Evolutionary conservation across 2,113 vertebrate species (phyloP).

Genomic region (Pelmatolapia mariae): DNA sequence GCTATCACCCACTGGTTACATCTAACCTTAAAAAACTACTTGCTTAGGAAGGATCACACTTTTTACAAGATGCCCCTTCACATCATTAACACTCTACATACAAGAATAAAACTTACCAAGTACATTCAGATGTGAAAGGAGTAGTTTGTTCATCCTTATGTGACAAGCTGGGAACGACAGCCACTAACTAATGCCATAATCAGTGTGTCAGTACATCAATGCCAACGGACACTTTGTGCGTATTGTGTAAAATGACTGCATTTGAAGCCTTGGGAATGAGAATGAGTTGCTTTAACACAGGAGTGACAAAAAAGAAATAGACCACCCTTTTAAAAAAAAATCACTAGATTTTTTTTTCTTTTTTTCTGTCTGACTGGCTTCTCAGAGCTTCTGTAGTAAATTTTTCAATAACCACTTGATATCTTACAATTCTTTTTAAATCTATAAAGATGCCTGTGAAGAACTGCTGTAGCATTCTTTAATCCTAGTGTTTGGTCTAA

Average conservation of each 20-base stretch:
- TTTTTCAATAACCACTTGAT: neutral
- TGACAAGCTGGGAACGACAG: neutral
- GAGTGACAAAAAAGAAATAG: neutral
- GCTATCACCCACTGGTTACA: neutral
- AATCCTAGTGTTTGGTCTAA: neutral
- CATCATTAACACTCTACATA: neutral
- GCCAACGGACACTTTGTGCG: rapidly evolving
- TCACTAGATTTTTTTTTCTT: neutral
- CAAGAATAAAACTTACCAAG: neutral
- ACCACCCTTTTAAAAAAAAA: neutral
- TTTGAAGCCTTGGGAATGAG: neutral
- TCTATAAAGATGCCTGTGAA: neutral
- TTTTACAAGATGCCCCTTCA: neutral
- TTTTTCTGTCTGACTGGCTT: neutral
- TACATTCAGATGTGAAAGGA: neutral
- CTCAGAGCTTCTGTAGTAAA: neutral
- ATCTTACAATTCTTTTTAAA: neutral
- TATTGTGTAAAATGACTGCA: neutral
- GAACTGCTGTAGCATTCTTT: neutral
- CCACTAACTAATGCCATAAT: neutral
- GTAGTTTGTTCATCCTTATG: neutral
- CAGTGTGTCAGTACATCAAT: neutral
- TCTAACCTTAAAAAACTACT: neutral
- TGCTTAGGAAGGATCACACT: neutral
- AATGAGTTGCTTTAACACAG: neutral